Base-by-base conservation (phyloP, 2,888 invertebrate genomes). In the Abrostola tripartita region DNA sequence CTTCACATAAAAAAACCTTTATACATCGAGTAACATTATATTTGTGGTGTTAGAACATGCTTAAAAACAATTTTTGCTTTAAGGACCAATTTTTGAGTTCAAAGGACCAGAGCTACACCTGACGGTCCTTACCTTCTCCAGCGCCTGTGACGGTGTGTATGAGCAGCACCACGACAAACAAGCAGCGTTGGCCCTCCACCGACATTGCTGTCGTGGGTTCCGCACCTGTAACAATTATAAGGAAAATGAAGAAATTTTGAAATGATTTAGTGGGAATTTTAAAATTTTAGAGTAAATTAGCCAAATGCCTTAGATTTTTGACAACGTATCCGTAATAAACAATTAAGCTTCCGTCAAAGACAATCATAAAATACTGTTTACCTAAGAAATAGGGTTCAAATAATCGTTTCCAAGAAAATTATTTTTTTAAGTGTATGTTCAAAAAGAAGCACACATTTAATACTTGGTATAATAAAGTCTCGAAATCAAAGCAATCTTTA, bases 81-180 rank as follows among this genome's bases (percentile, higher is more conserved):
- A 8, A 8, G 40, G 40, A 40, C 12, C 44, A 44, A 44, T n/a
- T 44, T 42, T n/a, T 4, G 10, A n/a, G 44, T 12, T 7, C 0
- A 12, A 12, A 44, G 7, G 44, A n/a, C 44, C 12, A n/a, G 5
- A 7, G 5, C 6, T n/a, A 8, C 7, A 44, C 5, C 8, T 10
- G 1, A 10, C 24, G 9, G 37, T 24, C 0, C 37, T 68, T 80
- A 92, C 93, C 92, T 90, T 94, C 94, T 12, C 93, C 94, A 71
- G 92, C 92, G 61, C 94, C 92, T 37, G 87, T 90, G 69, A 90
- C 93, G 12, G 92, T 87, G 83, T 94, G 93, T 49, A 93, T 89
- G 68, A 94, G 92, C 37, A 94, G 88, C 70, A 91, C 89, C 74
- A 93, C 87, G 76, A 93, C 84, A 81, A 89, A 93, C 53, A 93